Percentiles rank a stretch among this genome's conserved stretches.
phyloP scores from a whole-genome alignment of 2,113 vertebrate species.

The Stigmatopora argus region DNA sequence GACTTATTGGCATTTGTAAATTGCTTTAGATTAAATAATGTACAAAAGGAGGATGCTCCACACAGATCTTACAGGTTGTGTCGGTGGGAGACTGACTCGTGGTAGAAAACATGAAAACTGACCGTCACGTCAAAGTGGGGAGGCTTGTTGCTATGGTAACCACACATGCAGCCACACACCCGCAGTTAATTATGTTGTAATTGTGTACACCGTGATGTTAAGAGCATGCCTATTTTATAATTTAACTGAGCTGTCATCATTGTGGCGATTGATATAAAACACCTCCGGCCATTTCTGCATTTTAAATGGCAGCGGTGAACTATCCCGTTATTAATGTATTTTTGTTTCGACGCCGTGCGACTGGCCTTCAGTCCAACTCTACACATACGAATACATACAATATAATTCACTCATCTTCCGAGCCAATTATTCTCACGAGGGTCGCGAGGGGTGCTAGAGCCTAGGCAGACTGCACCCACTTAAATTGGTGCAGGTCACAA shows the following conservation, averaged over 20 bases:
- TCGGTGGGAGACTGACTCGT: neutral
- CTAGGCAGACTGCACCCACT: too few species aligned
- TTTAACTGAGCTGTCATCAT: neutral
- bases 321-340: neutral
- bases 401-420: too few species aligned
- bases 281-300: neutral
- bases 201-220: neutral
- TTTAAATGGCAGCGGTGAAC: neutral
- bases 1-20: neutral
- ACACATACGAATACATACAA: neutral
- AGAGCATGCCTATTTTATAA: slow-evolving; percentile 1
- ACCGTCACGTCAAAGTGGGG: neutral
- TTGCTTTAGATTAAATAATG: neutral
- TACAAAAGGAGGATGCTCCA: neutral
- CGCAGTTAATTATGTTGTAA: slow-evolving; percentile 1
- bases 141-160: slow-evolving; percentile 7
- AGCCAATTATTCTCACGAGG: too few species aligned
- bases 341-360: neutral
- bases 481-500: too few species aligned
- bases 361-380: neutral
- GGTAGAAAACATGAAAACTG: neutral
- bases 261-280: neutral
- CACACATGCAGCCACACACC: neutral
- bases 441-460: too few species aligned
- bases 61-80: neutral